phyloP scores from a whole-genome alignment of 2,797 vertebrate genomes.

The Clarias pachynema region DNA sequence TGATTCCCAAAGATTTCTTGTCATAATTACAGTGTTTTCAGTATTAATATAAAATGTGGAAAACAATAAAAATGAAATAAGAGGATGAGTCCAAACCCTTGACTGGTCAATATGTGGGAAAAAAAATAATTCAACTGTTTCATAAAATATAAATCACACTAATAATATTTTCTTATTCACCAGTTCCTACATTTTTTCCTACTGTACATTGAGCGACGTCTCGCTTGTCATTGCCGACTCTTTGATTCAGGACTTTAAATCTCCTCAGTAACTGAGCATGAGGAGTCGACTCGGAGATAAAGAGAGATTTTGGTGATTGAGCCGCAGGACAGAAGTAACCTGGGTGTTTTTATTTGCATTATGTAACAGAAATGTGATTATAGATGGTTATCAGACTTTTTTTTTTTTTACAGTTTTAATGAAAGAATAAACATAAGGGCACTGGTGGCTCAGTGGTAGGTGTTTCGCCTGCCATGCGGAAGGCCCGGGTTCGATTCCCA shows the following conservation, averaged over 20 bases:
- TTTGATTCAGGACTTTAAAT: neutral
- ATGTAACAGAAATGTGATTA: neutral
- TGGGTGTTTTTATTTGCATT: neutral
- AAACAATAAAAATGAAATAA: too few relatives aligned
- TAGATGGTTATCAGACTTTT: neutral
- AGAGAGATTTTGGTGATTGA: neutral
- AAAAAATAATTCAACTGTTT: neutral
- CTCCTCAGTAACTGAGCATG: neutral
- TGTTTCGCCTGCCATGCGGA: too few relatives aligned
- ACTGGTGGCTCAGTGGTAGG: too few relatives aligned
- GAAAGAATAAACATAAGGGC: too few relatives aligned
- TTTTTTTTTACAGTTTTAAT: neutral
- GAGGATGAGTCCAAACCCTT: too few relatives aligned
- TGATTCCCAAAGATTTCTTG: too few relatives aligned
- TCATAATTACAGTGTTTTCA: too few relatives aligned
- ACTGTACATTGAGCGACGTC: neutral
- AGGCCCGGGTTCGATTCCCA: too few relatives aligned
- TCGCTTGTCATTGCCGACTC: neutral
- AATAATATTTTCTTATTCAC: neutral
- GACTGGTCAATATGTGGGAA: too few relatives aligned
- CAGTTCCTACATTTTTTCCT: neutral
- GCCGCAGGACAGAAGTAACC: neutral
- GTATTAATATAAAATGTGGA: too few relatives aligned
- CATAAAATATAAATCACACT: neutral
- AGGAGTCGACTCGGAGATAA: neutral